Base-by-base conservation (phyloP, 2,797 vertebrate species). In the Hipposideros larvatus region DNA sequence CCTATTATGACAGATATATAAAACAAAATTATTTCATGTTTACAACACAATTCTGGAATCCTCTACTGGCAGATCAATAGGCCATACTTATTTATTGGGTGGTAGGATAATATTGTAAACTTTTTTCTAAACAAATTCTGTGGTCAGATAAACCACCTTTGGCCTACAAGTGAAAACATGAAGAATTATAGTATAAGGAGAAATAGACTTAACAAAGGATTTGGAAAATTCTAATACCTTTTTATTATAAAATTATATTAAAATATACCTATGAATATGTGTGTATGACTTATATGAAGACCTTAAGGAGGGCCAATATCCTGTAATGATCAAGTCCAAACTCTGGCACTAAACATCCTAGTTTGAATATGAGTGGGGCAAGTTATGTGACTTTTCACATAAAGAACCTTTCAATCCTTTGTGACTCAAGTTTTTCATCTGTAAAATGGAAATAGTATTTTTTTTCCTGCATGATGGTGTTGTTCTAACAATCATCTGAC, bases 21-120 rank as follows among this genome's bases (percentile, higher is more conserved):
- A 79, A 90, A 78, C 57, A 91, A 91, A 85, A 86, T 18, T 8
- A 91, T 48, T 87, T 83, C 7, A n/a, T 14, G 8, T 43, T 89
- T 68, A 74, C 2, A 91, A 41, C 16, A 63, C 7, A 77, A 77
- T 93, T 86, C 43, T 74, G 22, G 18, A 89, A 78, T 93, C 79
- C 15, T 65, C 11, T 79, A 7, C 15, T 89, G 1, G 11, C 11
- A 68, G 34, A 18, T 66, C 61, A 66, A 16, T 34, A 5, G 43
- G n/a, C 28, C 24, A n/a, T 61, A 18, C 1, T 55, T 78, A n/a
- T 37, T 65, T 24, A 63, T 34, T 34, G 10, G 86, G 28, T 34
- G 19, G 18, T 66, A 89, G 14, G 31, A 66, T 86, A 71, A 53
- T 66, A 80, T 46, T 31, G 34, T 80, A 34, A 80, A n/a, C 9